These are phyloP conservation scores for Wasmannia auropunctata DNA, from an alignment of 1,140 invertebrate genomes.

Conservation along the genomic window DNA sequence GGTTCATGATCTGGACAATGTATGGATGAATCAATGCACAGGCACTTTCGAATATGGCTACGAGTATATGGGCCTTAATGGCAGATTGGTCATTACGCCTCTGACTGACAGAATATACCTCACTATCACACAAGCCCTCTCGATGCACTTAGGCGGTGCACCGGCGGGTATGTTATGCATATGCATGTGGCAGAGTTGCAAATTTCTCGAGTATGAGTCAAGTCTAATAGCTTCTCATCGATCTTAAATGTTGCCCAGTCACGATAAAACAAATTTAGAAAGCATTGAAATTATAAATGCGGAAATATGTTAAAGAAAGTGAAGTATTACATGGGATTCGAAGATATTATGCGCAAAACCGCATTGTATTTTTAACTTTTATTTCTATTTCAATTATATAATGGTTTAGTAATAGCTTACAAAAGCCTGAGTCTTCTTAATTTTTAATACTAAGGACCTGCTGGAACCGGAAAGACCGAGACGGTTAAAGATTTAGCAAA, in stretches of 20 bases:
- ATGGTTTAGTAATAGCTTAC: neutral
- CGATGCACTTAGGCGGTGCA: constrained; percentile 95
- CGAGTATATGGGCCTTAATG: constrained; percentile 97
- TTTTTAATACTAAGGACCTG: constrained; percentile 86
- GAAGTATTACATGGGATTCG: neutral
- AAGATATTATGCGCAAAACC: neutral
- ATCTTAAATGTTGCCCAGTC: neutral
- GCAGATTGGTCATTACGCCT: constrained; percentile 95
- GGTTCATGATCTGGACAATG: constrained; percentile 92
- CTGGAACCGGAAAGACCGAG: constrained; percentile 96
- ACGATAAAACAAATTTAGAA: neutral
- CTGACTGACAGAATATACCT: constrained; percentile 96
- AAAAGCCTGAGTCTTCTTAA: neutral
- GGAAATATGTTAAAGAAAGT: neutral
- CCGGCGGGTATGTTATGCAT: constrained; percentile 87
- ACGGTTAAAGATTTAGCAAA: constrained; percentile 96
- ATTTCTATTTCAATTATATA: neutral
- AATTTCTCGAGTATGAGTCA: neutral
- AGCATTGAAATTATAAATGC: neutral
- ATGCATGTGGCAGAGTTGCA: neutral
- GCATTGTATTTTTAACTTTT: neutral
- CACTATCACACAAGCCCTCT: constrained; percentile 95
- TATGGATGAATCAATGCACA: constrained; percentile 94
- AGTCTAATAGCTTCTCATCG: neutral
- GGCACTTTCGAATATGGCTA: constrained; percentile 96